A percentile compares a stretch with the other conserved stretches of the same genome.
Evolutionary conservation across 2,113 vertebrate genomes (phyloP).

Genomic region (Pandion haliaetus): DNA sequence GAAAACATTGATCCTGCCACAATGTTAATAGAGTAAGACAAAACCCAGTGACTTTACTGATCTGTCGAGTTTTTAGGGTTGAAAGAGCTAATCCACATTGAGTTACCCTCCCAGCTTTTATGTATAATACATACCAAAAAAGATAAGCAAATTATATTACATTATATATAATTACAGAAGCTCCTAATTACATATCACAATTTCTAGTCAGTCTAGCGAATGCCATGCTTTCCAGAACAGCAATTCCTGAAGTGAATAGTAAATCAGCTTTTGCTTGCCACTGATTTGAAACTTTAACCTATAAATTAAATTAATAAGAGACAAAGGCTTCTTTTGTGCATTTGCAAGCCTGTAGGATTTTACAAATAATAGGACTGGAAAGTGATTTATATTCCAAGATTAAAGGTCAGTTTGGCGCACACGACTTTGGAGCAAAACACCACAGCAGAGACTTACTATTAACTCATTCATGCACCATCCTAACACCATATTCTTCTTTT

Average conservation of each 20-base stretch:
- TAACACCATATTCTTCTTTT: fast-evolving
- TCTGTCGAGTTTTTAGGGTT: background rate
- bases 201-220: background rate
- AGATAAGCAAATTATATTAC: background rate
- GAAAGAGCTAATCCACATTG: background rate
- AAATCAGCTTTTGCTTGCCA: constrained; percentile 62
- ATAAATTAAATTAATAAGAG: constrained; percentile 71
- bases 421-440: constrained; percentile 40
- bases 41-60: background rate
- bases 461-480: constrained; percentile 16
- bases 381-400: constrained; percentile 75
- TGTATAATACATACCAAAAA: background rate
- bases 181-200: constrained; percentile 26
- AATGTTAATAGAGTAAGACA: background rate
- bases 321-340: constrained; percentile 73
- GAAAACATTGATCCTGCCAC: background rate
- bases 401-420: constrained; percentile 68
- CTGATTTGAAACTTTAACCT: constrained; percentile 68
- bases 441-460: background rate
- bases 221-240: background rate
- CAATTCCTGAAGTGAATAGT: constrained; percentile 41
- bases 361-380: constrained; percentile 71
- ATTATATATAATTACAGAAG: constrained; percentile 6
- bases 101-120: background rate
- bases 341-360: constrained; percentile 69